A percentile compares a stretch with the other conserved stretches of the same genome.
Evolutionary conservation across 2,888 invertebrate genomes (phyloP).

Genomic region (Linnaemya tessellans): DNA sequence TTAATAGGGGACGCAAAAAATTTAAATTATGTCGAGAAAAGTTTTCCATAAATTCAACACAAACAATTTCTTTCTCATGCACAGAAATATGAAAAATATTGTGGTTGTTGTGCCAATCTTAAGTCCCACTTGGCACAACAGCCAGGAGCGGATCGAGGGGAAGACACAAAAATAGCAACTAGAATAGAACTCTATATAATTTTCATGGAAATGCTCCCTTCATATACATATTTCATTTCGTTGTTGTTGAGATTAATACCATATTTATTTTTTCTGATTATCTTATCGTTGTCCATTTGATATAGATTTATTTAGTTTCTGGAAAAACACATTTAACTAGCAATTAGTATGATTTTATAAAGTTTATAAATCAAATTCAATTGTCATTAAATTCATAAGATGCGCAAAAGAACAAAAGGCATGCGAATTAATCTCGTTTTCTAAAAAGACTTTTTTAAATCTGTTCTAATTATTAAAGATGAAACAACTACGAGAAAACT

Average conservation of each 20-base stretch:
- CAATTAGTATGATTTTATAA: conserved; percentile 32
- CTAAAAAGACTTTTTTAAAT: conserved; percentile 23
- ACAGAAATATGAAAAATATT: no score
- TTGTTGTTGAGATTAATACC: no score
- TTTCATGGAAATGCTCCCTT: no score
- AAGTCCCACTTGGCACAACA: neutral
- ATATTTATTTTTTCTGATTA: neutral
- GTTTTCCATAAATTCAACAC: conserved; percentile 21
- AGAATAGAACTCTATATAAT: no score
- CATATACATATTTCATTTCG: no score
- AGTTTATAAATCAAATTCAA: conserved; percentile 62
- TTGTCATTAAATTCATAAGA: conserved; percentile 59
- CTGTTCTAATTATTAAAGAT: conserved; percentile 29
- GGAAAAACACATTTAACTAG: conserved; percentile 19
- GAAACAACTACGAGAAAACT: no score
- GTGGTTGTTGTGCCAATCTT: neutral
- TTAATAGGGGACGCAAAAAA: neutral
- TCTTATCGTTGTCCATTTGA: neutral
- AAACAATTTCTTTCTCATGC: neutral
- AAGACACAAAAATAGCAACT: no score
- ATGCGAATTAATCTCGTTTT: conserved; percentile 1
- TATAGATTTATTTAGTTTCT: neutral
- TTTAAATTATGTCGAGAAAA: conserved; percentile 21
- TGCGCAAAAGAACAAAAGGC: conserved; percentile 16
- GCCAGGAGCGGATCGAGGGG: no score